Evolutionary conservation across 2,113 vertebrate species (phyloP).

Genomic region (Muntiacus muntjak): DNA sequence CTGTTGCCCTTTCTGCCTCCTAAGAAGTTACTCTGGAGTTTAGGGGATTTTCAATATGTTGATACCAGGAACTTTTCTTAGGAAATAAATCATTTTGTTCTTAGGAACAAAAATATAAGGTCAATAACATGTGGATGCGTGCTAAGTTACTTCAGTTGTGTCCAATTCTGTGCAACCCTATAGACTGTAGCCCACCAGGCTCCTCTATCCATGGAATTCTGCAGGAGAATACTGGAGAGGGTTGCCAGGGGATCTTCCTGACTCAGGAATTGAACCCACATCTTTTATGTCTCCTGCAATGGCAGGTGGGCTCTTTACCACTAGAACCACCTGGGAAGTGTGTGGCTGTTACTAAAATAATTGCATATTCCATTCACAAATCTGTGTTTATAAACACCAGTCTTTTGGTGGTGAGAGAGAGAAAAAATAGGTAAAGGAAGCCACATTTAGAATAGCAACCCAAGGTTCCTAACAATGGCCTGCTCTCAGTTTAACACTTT

Average conservation of each 20-base stretch:
- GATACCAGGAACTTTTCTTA: not conserved
- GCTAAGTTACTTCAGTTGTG: not conserved
- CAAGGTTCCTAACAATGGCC: not conserved
- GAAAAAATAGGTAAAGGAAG: not conserved
- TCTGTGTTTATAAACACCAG: not conserved
- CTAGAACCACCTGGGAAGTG: not conserved
- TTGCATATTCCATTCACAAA: not conserved
- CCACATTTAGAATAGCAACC: not conserved
- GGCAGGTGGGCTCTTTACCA: not conserved
- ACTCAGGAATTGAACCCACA: not conserved
- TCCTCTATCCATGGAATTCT: not conserved
- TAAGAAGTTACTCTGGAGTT: not conserved
- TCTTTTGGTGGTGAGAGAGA: not conserved
- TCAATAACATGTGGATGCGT: not conserved
- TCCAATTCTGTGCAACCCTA: not conserved
- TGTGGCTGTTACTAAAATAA: not conserved
- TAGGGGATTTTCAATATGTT: not conserved
- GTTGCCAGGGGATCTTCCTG: not conserved
- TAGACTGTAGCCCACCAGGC: not conserved
- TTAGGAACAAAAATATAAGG: not conserved
- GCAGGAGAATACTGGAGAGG: not conserved
- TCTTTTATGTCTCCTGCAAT: not conserved
- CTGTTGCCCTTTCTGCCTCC: conserved; percentile 1
- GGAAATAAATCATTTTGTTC: conserved; percentile 4
- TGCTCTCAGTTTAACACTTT: not conserved